phyloP scores from a whole-genome alignment of 2,888 invertebrate genomes.

The Eristalinus sepulchralis region DNA sequence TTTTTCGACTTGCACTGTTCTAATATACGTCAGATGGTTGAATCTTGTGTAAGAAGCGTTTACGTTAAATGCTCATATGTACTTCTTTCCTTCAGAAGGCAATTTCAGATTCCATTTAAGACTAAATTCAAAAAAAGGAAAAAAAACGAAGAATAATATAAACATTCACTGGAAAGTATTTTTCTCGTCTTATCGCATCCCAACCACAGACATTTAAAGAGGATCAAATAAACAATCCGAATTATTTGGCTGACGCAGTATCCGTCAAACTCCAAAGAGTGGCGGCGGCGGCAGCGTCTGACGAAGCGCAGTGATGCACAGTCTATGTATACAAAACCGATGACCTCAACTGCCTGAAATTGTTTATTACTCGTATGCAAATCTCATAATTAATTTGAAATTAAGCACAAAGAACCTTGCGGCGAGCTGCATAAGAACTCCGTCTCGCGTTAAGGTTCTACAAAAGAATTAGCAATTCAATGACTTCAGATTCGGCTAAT shows the following conservation, averaged over 20 bases:
- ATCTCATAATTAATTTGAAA: constrained; percentile 18
- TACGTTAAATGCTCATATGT: too few relatives aligned
- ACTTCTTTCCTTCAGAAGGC: too few relatives aligned
- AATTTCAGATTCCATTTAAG: too few relatives aligned
- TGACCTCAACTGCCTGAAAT: constrained; percentile 20
- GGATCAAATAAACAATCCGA: neutral
- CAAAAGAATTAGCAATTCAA: constrained; percentile 9
- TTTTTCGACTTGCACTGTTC: too few relatives aligned
- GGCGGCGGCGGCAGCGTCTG: neutral
- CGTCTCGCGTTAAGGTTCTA: neutral
- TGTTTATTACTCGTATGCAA: neutral
- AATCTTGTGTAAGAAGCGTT: too few relatives aligned
- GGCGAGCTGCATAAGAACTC: neutral
- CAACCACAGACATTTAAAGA: neutral
- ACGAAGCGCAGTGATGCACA: neutral
- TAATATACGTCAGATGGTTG: too few relatives aligned
- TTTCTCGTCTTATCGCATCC: neutral
- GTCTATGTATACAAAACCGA: neutral
- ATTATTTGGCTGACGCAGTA: neutral
- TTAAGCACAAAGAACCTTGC: neutral
- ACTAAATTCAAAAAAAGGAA: too few relatives aligned
- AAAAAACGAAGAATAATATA: neutral
- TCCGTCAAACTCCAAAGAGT: neutral
- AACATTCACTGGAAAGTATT: neutral
- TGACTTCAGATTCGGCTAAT: constrained; percentile 5